Percentiles rank a stretch among this genome's conserved stretches.
Evolutionary conservation across 2,888 invertebrate genomes (phyloP).

Genomic region (Cephus runcator): DNA sequence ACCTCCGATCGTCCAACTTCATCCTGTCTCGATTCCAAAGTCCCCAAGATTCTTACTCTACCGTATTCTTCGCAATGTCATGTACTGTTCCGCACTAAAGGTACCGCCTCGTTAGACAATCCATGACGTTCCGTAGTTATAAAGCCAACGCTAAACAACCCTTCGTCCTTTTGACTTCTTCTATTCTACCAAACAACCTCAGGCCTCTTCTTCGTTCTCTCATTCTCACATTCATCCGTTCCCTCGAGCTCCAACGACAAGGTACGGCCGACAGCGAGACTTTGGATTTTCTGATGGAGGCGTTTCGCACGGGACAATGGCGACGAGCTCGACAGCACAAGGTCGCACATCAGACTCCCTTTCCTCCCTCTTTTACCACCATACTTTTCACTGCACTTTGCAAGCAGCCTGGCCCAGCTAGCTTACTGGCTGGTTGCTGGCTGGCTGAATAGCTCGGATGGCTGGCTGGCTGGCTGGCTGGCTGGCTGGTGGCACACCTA

Average conservation of each 20-base stretch:
- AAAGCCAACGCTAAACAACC: neutral
- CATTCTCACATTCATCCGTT: neutral
- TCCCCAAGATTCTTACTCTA: neutral
- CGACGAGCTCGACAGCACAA: slow-evolving; percentile 56
- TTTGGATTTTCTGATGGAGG: slow-evolving; percentile 43
- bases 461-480: neutral
- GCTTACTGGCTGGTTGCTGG: neutral
- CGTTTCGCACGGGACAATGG: slow-evolving; percentile 53
- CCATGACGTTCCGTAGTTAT: neutral
- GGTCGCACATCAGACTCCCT: slow-evolving; percentile 38
- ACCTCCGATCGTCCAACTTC: neutral
- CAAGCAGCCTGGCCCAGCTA: neutral
- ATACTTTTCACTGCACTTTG: slow-evolving; percentile 11
- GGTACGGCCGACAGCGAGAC: neutral
- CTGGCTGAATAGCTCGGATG: neutral
- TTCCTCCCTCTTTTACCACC: slow-evolving; percentile 8
- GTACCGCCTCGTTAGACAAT: neutral
- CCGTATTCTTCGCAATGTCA: neutral
- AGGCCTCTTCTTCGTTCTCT: neutral
- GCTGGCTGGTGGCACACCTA: neutral
- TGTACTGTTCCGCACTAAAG: neutral
- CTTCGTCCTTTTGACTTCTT: neutral
- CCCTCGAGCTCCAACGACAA: neutral
- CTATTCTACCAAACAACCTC: neutral
- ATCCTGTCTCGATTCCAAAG: neutral